A percentile compares a stretch with the other conserved stretches of the same genome.
phyloP scores from a whole-genome alignment of 1,140 invertebrate species.

The Physella acuta region DNA sequence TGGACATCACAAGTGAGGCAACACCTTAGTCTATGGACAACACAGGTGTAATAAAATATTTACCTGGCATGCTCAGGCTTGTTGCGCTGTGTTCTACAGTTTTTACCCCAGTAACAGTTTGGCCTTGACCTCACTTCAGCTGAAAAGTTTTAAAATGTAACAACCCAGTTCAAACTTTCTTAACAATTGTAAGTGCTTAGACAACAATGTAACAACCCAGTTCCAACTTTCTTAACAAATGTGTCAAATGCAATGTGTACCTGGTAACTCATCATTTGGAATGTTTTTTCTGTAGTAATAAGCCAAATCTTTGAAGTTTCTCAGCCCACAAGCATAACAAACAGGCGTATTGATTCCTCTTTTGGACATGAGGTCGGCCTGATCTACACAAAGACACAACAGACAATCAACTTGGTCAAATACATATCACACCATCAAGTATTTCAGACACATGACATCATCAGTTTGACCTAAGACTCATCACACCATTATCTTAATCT shows the following conservation, averaged over 20 bases:
- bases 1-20: too few species aligned
- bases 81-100: conserved; percentile 55
- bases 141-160: too few species aligned
- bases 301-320: conserved; percentile 50
- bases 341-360: conserved; percentile 27
- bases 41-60: too few species aligned
- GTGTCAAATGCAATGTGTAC: conserved; percentile 31
- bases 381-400: conserved; percentile 32
- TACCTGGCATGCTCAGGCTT: conserved; percentile 55
- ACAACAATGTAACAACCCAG: too few species aligned
- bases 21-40: too few species aligned
- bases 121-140: conserved; percentile 38
- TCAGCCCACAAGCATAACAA: conserved; percentile 51
- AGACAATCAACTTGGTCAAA: too few species aligned
- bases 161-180: neutral
- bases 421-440: too few species aligned
- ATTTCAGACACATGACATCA: neutral
- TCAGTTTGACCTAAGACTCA: too few species aligned
- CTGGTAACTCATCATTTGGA: conserved; percentile 42
- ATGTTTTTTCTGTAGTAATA: conserved; percentile 53
- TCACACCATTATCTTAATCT: too few species aligned
- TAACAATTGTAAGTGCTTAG: neutral
- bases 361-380: neutral
- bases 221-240: too few species aligned
- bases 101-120: conserved; percentile 56